Evolutionary conservation across 1,140 invertebrate species (phyloP), one percentile per base, ranked within the genome.

Genomic region (Hermetia illucens): DNA sequence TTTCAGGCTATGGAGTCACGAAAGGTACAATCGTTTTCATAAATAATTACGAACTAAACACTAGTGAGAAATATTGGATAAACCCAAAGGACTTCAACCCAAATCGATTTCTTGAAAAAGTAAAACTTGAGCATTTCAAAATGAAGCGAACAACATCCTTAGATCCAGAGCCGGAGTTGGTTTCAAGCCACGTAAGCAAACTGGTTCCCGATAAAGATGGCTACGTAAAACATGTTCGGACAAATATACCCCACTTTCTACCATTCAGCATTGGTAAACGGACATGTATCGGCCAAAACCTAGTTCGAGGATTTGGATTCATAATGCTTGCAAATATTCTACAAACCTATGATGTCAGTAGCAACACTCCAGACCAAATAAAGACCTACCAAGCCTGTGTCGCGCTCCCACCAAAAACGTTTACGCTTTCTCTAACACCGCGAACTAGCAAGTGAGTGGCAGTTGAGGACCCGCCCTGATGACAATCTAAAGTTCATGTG

Each of bases 31-130:
- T 86, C 24, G 70, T 89, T 1, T 82, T 90, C 49, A 69, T 89
- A 17, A 89, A 90, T 51, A 88, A 85, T 45, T 85, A 82, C 54
- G 78, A 83, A 39, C 51, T 89, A 13, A 85, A 88, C 53, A 77
- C 74, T 49, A 77, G 76, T 6, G 60, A 70, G 0, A 64, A 77
- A 25, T 68, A 78, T 21, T 89, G 84, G 84, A 61, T 69, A 21
- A 60, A 75, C 39, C 73, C 86, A n/a, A 46, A 70, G 44, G 61
- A 72, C 55, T 82, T 87, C 63, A 62, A 71, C 52, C 73, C 81
- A 19, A 65, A 75, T 50, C 53, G 82, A 50, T 87, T 86, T 51
- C 44, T 85, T 15, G 69, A 72, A 16, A 42, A 52, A 8, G 39
- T 40, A n/a, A 17, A 18, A 31, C 15, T 27, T 29, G 8, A 39